Base-by-base conservation (phyloP, 2,797 vertebrate genomes). In the Scomberomorus guttatus region DNA sequence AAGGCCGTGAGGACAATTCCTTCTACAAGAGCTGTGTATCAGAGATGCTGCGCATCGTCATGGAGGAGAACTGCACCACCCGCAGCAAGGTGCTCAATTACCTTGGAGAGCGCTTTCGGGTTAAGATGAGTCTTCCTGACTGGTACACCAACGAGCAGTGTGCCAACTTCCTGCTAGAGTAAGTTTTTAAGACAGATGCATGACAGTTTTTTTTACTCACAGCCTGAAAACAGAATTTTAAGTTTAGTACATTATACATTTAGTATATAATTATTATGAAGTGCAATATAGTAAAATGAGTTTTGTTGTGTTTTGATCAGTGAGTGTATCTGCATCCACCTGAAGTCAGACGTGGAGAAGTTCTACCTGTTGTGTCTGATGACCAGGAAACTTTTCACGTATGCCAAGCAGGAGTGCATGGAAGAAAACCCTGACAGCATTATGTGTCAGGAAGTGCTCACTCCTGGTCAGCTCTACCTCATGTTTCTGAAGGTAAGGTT, bases 361-460 rank as follows among this genome's bases (percentile, higher is more conserved):
- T 99, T 99, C 90, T 96, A 98, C 84, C 75, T 97, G 88, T 96
- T 99, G 71, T 99, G 98, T 89, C 88, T 98, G 74, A 98, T 99
- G 98, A 97, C 97, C 0, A 94, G 95, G 68, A 99, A 99, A 90
- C 95, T 99, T 25, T 98, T 98, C 90, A 93, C 95, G 1, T 97
- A 97, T 71, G 97, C 98, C 85, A 99, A 97, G 92, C 96, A 97
- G 63, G 96, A 97, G 85, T 99, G 98, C 82, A 96, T 97, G 97
- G 98, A 98, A 78, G 98, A 99, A 39, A 98, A 97, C 86, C 97
- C 97, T 0, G 98, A 99, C 88, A 99, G 98, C 85, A 92, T 98
- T 60, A 97, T 96, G 95, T 97, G 96, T 80, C 98, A 99, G 20
- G 98, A 99, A 72, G 97, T 99, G 54, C 95, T 99, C 24, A 98